Conservation (phyloP, 2,888 invertebrate species). For the Drosophila quasianomalipes region DNA sequence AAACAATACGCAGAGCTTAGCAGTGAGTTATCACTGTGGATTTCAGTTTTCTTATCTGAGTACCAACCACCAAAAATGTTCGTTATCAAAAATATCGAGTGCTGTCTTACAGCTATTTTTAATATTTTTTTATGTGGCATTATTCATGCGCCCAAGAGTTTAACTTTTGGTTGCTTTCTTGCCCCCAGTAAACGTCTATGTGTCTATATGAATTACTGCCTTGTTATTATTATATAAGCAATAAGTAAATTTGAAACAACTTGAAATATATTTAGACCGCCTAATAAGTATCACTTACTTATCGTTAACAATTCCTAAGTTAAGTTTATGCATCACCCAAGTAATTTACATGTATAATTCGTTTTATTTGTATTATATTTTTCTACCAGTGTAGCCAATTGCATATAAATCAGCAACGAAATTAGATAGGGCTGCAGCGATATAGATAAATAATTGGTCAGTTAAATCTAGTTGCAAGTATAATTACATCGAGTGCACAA, state of each 20-base stretch:
- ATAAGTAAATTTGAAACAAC: too few species aligned
- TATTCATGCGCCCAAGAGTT: neutral
- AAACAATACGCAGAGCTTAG: neutral
- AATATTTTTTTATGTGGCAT: neutral
- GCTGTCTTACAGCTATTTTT: neutral
- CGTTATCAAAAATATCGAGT: neutral
- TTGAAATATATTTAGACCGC: neutral
- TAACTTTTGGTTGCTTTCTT: too few species aligned
- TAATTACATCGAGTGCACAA: too few species aligned
- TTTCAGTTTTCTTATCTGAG: neutral
- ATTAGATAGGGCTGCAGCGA: constrained; percentile 11
- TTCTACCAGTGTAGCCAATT: constrained; percentile 3
- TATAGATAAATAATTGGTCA: neutral
- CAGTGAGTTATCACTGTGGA: too few species aligned
- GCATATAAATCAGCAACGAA: neutral
- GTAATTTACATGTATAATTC: neutral
- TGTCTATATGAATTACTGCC: neutral
- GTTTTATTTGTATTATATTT: neutral
- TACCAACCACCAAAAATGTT: neutral
- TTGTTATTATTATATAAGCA: neutral
- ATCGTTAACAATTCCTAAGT: neutral
- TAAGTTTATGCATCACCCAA: neutral
- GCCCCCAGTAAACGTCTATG: neutral
- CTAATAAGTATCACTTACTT: too few species aligned
- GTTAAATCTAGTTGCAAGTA: neutral